Conservation (phyloP, 2,888 invertebrate species). For the Polymixis flavicincta region DNA sequence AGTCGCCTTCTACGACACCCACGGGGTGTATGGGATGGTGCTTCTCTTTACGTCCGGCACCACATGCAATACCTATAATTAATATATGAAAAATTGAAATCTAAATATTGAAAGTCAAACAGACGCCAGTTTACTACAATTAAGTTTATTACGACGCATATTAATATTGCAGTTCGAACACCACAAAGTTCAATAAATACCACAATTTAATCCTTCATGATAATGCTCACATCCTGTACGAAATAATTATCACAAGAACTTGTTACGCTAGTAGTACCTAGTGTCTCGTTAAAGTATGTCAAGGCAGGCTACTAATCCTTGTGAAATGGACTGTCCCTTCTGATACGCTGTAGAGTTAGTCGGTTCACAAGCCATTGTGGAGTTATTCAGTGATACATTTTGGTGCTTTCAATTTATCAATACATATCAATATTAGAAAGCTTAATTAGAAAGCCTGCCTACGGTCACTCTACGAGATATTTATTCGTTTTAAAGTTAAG, state of each 20-base stretch:
- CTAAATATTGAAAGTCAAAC: neutral
- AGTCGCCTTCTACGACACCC: no score
- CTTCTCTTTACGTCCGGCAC: no score
- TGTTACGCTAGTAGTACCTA: constrained; percentile 23
- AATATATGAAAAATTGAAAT: neutral
- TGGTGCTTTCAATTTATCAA: constrained; percentile 10
- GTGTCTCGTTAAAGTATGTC: constrained; percentile 41
- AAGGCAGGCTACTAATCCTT: constrained; percentile 49
- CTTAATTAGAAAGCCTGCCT: neutral
- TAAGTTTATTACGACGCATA: neutral
- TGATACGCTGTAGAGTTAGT: neutral
- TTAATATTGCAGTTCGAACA: neutral
- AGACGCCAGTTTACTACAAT: neutral
- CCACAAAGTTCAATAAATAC: neutral
- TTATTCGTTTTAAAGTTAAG: neutral
- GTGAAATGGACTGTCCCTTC: constrained; percentile 43
- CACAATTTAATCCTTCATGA: constrained; percentile 15
- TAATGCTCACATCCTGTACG: constrained; percentile 58
- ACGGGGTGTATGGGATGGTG: no score
- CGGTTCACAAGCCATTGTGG: constrained; percentile 10
- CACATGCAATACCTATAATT: no score
- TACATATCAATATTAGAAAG: neutral
- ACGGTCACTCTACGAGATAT: neutral
- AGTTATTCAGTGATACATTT: neutral
- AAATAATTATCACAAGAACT: constrained; percentile 37